Conservation (phyloP, 2,113 vertebrate species). For the Cavia porcellus region DNA sequence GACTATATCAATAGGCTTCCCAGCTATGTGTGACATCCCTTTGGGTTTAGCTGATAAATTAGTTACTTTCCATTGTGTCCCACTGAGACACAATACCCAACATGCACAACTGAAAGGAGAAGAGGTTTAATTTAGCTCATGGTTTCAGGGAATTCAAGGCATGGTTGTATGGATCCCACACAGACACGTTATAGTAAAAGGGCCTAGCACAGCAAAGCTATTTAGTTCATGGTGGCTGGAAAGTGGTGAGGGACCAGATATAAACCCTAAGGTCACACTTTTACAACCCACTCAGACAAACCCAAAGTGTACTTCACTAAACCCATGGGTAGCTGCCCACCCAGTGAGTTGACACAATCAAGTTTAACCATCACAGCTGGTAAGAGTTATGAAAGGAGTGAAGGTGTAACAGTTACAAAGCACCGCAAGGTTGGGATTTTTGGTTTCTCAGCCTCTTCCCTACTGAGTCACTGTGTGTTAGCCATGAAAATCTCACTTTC, state of each 20-base stretch:
- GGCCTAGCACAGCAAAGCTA: background rate
- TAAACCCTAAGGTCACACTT: background rate
- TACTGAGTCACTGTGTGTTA: background rate
- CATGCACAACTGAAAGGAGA: background rate
- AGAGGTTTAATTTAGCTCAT: background rate
- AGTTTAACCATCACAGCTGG: background rate
- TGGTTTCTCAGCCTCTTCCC: background rate
- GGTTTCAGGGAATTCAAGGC: background rate
- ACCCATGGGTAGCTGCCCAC: background rate
- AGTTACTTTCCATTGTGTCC: background rate
- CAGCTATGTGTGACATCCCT: background rate
- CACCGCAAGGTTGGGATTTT: no score
- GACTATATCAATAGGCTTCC: background rate
- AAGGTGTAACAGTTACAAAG: background rate
- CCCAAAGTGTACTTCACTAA: background rate
- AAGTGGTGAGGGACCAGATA: background rate
- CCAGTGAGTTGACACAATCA: background rate
- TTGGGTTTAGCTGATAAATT: background rate
- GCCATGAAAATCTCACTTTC: background rate
- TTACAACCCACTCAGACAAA: background rate
- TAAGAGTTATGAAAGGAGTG: background rate
- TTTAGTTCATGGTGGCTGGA: background rate
- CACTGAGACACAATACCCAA: background rate
- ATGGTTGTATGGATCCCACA: background rate
- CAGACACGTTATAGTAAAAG: background rate